Percentiles rank a stretch among this genome's conserved stretches.
phyloP scores from a whole-genome alignment of 2,888 invertebrate genomes.

The Drosophila demipolita region DNA sequence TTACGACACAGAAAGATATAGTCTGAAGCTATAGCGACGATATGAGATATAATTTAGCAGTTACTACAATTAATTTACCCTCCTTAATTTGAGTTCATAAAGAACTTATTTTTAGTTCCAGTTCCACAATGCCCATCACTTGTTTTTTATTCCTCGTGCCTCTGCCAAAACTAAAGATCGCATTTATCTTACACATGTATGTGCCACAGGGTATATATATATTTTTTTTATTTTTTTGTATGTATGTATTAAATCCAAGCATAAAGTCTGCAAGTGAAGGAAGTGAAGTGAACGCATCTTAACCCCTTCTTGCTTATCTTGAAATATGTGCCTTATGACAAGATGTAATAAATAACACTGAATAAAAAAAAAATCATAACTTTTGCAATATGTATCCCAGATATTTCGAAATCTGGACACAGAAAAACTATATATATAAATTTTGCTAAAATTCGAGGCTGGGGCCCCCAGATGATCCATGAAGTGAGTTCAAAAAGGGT shows the following conservation, averaged over 20 bases:
- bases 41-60: neutral
- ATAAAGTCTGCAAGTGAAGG: neutral
- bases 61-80: neutral
- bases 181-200: constrained; percentile 1
- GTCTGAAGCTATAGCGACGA: neutral
- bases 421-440: constrained; percentile 1
- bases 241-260: neutral
- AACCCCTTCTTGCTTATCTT: neutral
- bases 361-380: neutral
- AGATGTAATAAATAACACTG: neutral
- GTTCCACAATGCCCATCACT: neutral
- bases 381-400: constrained; percentile 2
- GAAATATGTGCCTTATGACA: constrained; percentile 4
- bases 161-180: neutral
- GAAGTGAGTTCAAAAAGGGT: constrained; percentile 18
- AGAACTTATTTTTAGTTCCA: neutral
- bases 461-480: neutral
- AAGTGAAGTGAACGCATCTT: neutral
- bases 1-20: neutral
- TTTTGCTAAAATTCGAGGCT: neutral
- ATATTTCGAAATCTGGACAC: constrained; percentile 1
- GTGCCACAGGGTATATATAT: neutral
- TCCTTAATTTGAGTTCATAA: neutral
- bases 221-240: no score
- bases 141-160: neutral